Base-by-base conservation (phyloP, 2,113 vertebrate species). In the Mixornis gularis region DNA sequence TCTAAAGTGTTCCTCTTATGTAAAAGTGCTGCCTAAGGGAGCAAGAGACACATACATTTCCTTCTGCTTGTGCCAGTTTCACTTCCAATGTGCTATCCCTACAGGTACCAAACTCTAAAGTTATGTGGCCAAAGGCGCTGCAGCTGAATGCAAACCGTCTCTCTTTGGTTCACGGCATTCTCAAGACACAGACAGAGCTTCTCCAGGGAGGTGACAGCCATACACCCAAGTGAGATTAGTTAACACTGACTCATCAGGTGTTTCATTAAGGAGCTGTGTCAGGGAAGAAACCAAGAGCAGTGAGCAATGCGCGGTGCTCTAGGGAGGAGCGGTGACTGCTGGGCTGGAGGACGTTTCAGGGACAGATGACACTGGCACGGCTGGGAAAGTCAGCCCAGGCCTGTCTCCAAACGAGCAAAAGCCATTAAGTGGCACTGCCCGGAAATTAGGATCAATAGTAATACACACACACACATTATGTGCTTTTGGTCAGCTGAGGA, bases 201-300 rank as follows among this genome's bases (percentile, higher is more conserved):
- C 74, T 59, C 14, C 52, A 36, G 58, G 70, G 60, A 73, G 69
- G 70, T 3, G 10, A 63, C 58, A 94, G 86, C 64, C 73, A 16
- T 2, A 44, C 40, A 68, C 41, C 41, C 83, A 71, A 64, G 58
- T 3, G 53, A 66, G 84, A 71, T 77, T 38, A 73, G 69, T 46
- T 81, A 89, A 56, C 84, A 86, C 72, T 76, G 90, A 91, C 79
- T 86, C 71, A 87, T 79, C 69, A 89, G 86, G 90, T 85, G 87
- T 95, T 97, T 93, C 90, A 96, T 95, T 94, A 95, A 85, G 86
- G 48, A 92, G 69, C 34, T 12, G 34, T 25, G 68, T 17, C 48
- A 74, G 43, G 3, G 30, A 85, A 84, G 69, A 85, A 65, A 59
- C 55, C 25, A 21, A 52, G 46, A 2, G 53, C 17, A 2, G 58